Conservation (phyloP, 2,888 invertebrate genomes). For the Cylloceria caligata region DNA sequence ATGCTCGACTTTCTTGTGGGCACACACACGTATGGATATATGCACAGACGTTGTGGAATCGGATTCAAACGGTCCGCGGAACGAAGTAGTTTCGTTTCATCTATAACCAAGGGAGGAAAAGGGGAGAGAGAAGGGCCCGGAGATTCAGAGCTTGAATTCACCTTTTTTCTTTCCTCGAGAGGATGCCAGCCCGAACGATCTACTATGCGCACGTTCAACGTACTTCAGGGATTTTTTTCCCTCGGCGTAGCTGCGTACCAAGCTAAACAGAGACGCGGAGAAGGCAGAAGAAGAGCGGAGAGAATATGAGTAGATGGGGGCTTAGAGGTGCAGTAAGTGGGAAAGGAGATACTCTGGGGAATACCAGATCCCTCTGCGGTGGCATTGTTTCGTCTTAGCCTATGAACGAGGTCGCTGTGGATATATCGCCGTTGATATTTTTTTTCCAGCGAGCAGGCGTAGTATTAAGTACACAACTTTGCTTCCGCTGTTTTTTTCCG, state of each 20-base stretch:
- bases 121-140: background rate
- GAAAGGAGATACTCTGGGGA: slow-evolving; percentile 48
- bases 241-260: slow-evolving; percentile 7
- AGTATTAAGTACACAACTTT: no score
- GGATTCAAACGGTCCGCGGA: slow-evolving; percentile 20
- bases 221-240: slow-evolving; percentile 33
- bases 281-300: slow-evolving; percentile 12
- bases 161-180: slow-evolving; percentile 26
- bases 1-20: background rate
- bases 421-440: slow-evolving; percentile 9
- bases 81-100: slow-evolving; percentile 29
- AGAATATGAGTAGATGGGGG: slow-evolving; percentile 21
- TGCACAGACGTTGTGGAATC: background rate
- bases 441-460: background rate
- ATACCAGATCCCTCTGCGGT: slow-evolving; percentile 42
- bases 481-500: no score
- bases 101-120: slow-evolving; percentile 5
- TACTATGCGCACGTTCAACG: slow-evolving; percentile 44
- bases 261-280: slow-evolving; percentile 12
- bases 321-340: slow-evolving; percentile 40
- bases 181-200: slow-evolving; percentile 5
- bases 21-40: background rate
- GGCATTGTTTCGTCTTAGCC: slow-evolving; percentile 50
- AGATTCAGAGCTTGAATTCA: slow-evolving; percentile 32
- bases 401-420: slow-evolving; percentile 2